Evolutionary conservation across 1,140 invertebrate species (phyloP), one percentile per base, ranked within the genome.

Genomic region (Battus philenor): DNA sequence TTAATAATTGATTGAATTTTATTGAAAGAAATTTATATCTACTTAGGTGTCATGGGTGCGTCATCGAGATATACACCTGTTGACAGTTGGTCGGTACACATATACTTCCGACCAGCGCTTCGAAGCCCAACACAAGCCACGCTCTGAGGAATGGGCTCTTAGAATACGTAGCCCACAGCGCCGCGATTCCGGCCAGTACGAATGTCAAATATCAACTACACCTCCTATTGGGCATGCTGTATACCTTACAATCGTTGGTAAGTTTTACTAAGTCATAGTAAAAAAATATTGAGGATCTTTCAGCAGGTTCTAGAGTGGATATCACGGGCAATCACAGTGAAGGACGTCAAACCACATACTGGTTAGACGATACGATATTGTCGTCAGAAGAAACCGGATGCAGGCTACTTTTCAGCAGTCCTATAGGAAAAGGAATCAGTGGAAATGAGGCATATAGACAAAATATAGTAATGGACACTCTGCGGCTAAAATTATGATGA

Each of bases 11-110:
- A n/a, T n/a, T n/a, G n/a, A n/a, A n/a, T n/a, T n/a, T n/a, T n/a
- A n/a, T n/a, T n/a, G n/a, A n/a, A n/a, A n/a, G n/a, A n/a, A n/a
- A n/a, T n/a, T n/a, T n/a, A n/a, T n/a, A n/a, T n/a, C n/a, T n/a
- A n/a, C n/a, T 0, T 59, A 96, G 93, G 93, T 96, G n/a, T 95
- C 94, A 7, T 96, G 94, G 94, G 92, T 96, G 2, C 88, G 95
- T 24, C 93, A 95, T 76, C 87, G 93, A 39, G 94, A 96, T 61
- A 95, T 95, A 48, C 94, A 95, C 72, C 80, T 96, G 43, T 81
- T 96, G 41, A 96, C 94, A 0, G 94, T 95, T 4, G 94, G 94
- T 0, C 86, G 91, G 4, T 95, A 95, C 68, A 96, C 94, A 0
- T 96, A 96, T 72, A 95, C 94, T 2, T 94, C 92, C 9, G 94